Base-by-base conservation (phyloP, 2,888 invertebrate species). In the Drosophila conformis region DNA sequence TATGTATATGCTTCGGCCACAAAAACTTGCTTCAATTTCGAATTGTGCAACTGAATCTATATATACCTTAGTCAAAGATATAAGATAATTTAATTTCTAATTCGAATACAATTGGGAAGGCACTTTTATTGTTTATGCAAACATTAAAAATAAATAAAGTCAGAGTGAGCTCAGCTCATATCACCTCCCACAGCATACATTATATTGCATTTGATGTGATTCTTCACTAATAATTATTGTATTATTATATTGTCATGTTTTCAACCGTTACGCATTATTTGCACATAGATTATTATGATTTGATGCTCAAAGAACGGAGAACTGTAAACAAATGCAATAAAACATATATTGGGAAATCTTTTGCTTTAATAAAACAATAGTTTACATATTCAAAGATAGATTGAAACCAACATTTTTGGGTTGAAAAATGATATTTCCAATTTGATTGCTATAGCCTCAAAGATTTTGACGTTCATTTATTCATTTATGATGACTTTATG, bases 221-320 rank as follows among this genome's bases (percentile, higher is more conserved):
- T 18, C 13, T n/a, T 5, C 1, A 10, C 0, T 8, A 46, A 46
- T 25, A 18, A 35, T 18, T 54, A 54, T 27, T 25, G 53, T 42
- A 35, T 18, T 54, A 54, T 27, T 35, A 57, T 42, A 61, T 53
- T 51, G 31, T 18, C 15, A 18, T 56, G 29, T 36, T 68, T 53
- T 68, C 15, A n/a, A 54, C 51, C 65, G 38, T 15, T 36, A 58
- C 40, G 40, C 64, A 65, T 29, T 62, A 59, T 69, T 76, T 60
- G 35, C 48, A 42, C 52, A 57, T 53, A 62, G 58, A 31, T 27
- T 48, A 63, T 76, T 56, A 76, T 66, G 63, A 65, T 72, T 76
- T 65, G 59, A 60, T 49, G 65, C 38, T 48, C 46, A 33, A 35
- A 21, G 29, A 69, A 66, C 65, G 53, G 52, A 65, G 57, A 46